These are phyloP conservation scores for Pterocles orientalis DNA, from an alignment of 2,113 vertebrate genomes.

Conservation along the genomic window DNA sequence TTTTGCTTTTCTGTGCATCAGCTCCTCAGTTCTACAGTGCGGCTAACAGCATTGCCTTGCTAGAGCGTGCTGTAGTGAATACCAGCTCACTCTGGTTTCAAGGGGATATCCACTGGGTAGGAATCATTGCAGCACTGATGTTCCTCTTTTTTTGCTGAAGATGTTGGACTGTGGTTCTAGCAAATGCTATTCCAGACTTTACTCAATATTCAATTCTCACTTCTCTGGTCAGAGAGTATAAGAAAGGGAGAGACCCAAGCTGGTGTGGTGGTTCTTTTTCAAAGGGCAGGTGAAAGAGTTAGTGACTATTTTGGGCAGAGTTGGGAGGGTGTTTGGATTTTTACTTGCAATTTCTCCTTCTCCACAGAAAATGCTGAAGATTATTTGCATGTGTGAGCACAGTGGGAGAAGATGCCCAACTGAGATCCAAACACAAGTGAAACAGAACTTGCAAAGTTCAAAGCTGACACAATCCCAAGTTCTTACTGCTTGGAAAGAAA, in stretches of 20 bases:
- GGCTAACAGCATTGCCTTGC: neutral
- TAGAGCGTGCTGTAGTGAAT: neutral
- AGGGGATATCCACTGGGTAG: neutral
- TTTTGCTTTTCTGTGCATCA: neutral
- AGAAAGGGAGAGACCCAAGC: neutral
- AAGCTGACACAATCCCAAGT: neutral
- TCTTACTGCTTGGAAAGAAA: neutral
- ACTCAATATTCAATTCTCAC: neutral
- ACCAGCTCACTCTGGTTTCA: neutral
- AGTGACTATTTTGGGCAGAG: neutral
- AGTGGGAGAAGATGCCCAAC: neutral
- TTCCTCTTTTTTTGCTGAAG: neutral
- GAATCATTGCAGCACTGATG: neutral
- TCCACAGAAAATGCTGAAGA: neutral
- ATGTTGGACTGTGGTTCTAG: neutral
- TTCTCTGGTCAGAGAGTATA: neutral
- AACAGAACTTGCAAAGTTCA: constrained; percentile 1
- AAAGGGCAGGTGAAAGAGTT: neutral
- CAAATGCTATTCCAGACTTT: neutral
- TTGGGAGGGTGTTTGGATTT: neutral
- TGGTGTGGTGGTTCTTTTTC: neutral
- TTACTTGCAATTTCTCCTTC: neutral
- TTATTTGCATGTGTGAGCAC: constrained; percentile 13
- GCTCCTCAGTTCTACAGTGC: neutral
- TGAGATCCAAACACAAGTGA: constrained; percentile 35